Evolutionary conservation across 2,888 invertebrate genomes (phyloP).

Genomic region (Ferdinandea cuprea): DNA sequence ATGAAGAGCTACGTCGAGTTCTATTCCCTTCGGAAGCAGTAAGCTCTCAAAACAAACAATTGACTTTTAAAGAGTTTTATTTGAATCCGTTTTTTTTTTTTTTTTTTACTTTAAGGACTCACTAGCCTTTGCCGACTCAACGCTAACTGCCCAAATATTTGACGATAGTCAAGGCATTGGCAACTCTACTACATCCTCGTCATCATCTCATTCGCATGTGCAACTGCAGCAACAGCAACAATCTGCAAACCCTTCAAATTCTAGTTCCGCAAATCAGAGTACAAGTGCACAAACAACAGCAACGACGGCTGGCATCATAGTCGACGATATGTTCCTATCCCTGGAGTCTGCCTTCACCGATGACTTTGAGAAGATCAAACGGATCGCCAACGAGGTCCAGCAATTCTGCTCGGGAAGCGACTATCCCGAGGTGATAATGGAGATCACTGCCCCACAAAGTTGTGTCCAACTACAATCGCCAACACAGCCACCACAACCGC

Average conservation of each 20-base stretch:
- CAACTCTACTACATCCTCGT: conserved; percentile 61
- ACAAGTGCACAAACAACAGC: conserved; percentile 63
- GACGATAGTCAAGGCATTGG: conserved; percentile 79
- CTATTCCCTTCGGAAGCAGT: conserved; percentile 84
- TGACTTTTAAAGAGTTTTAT: not conserved
- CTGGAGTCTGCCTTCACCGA: conserved; percentile 85
- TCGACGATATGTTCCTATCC: conserved; percentile 83
- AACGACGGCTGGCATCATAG: conserved; percentile 79
- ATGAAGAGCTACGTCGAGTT: conserved; percentile 85
- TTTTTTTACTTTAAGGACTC: conserved; percentile 77
- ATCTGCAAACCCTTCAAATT: conserved; percentile 67
- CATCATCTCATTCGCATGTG: conserved; percentile 64
- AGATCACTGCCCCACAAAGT: conserved; percentile 78
- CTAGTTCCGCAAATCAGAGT: conserved; percentile 72
- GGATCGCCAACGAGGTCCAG: conserved; percentile 92
- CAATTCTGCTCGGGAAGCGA: conserved; percentile 85
- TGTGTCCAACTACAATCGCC: conserved; percentile 81
- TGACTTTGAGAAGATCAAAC: conserved; percentile 92
- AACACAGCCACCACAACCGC: conserved; percentile 81
- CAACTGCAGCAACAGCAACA: conserved; percentile 63
- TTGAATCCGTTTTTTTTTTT: not conserved
- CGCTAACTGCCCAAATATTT: conserved; percentile 81
- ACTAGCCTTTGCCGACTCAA: conserved; percentile 81
- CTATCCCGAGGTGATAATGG: conserved; percentile 82
- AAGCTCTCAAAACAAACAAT: conserved; percentile 71